A percentile compares a stretch with the other conserved stretches of the same genome.
Conservation (phyloP, 2,797 vertebrate genomes). For the Microctenopoma lineatum region DNA sequence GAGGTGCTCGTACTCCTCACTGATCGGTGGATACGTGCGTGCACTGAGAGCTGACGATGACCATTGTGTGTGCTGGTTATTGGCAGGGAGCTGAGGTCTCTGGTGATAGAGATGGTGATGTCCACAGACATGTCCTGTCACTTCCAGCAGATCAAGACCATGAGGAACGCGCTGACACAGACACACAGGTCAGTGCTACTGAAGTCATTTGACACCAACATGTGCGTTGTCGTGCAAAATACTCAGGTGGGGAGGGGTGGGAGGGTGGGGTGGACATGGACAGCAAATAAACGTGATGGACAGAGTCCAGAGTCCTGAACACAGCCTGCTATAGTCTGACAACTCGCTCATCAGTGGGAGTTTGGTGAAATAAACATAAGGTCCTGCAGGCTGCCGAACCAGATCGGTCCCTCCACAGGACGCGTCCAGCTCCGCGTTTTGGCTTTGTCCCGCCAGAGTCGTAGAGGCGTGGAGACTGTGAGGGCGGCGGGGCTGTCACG, state of each 20-base stretch:
- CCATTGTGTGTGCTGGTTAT: conserved; percentile 1
- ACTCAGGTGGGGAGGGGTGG: too few species aligned
- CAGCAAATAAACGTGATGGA: too few species aligned
- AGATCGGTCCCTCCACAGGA: conserved; percentile 30
- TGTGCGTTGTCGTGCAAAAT: too few species aligned
- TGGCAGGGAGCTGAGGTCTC: conserved; percentile 91
- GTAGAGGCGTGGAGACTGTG: background rate
- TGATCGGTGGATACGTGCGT: background rate
- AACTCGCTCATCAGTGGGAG: conserved; percentile 42
- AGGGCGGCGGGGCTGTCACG: conserved; percentile 12
- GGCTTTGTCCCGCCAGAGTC: conserved; percentile 19
- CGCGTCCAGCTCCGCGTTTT: conserved; percentile 15
- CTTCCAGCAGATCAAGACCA: conserved; percentile 98
- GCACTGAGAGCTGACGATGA: conserved; percentile 62
- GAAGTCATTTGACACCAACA: too few species aligned
- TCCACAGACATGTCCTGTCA: conserved; percentile 98
- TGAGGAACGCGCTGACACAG: conserved; percentile 91
- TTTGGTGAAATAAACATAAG: conserved; percentile 46
- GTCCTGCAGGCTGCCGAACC: conserved; percentile 50
- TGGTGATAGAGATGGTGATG: conserved; percentile 99
- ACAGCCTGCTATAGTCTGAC: background rate
- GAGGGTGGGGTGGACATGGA: too few species aligned
- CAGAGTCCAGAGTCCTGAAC: too few species aligned
- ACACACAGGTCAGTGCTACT: conserved; percentile 87
- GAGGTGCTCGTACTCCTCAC: conserved; percentile 81